phyloP scores from a whole-genome alignment of 2,888 invertebrate species.

The Nowickia ferox region DNA sequence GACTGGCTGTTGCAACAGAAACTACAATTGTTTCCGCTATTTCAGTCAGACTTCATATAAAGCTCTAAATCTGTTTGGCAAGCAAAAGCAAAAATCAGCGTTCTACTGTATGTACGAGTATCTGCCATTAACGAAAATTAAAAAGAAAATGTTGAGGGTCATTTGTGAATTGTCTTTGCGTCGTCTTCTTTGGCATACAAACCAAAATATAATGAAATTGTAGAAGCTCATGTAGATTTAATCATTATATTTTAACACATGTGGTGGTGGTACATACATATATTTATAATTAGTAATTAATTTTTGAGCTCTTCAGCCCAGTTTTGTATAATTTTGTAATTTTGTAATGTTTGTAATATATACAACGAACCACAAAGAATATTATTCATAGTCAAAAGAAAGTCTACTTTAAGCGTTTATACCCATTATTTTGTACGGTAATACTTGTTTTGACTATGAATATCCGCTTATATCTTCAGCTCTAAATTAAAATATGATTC shows the following conservation, averaged over 20 bases:
- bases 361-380: too few relatives aligned
- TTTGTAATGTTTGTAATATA: too few relatives aligned
- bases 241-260: slow-evolving; percentile 3
- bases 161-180: slow-evolving; percentile 35
- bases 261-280: neutral
- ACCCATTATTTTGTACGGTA: too few relatives aligned
- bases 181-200: neutral
- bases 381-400: too few relatives aligned
- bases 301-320: too few relatives aligned
- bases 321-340: too few relatives aligned
- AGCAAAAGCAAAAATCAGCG: neutral
- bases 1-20: slow-evolving; percentile 55
- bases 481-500: too few relatives aligned
- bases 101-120: neutral
- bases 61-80: slow-evolving; percentile 19
- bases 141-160: slow-evolving; percentile 50
- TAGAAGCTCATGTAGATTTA: neutral
- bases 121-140: neutral
- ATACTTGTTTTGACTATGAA: too few relatives aligned
- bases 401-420: too few relatives aligned
- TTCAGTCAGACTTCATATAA: slow-evolving; percentile 50
- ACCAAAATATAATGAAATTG: slow-evolving; percentile 1
- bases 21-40: slow-evolving; percentile 66
- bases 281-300: neutral
- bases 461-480: too few relatives aligned